Conservation (phyloP, 2,888 invertebrate genomes). For the Drosophila affinis region DNA sequence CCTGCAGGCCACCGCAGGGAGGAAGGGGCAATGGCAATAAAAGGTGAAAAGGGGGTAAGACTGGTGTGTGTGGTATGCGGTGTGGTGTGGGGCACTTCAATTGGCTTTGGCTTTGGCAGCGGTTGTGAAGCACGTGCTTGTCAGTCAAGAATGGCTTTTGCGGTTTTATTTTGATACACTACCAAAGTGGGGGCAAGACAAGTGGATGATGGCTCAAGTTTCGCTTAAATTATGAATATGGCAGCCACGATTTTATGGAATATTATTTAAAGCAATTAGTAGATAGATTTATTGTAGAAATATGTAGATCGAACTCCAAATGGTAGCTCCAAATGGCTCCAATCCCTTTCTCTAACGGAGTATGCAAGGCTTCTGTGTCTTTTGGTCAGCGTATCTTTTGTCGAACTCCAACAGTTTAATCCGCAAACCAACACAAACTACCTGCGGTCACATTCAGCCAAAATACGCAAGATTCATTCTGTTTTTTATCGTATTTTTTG, state of each 20-base stretch:
- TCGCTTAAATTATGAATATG: constrained; percentile 4
- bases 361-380: neutral
- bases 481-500: constrained; percentile 11
- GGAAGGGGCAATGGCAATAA: neutral
- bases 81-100: constrained; percentile 44
- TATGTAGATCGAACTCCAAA: no score
- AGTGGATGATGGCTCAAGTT: constrained; percentile 36
- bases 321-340: no score
- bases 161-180: constrained; percentile 43
- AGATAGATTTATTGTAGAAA: no score
- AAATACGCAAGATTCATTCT: constrained; percentile 44
- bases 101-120: constrained; percentile 30
- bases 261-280: neutral
- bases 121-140: constrained; percentile 59
- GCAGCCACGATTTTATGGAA: neutral
- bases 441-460: constrained; percentile 53
- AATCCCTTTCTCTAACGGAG: neutral
- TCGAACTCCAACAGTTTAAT: constrained; percentile 26
- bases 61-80: neutral
- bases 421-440: constrained; percentile 44
- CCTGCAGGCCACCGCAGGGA: constrained; percentile 23
- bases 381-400: constrained; percentile 5
- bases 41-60: neutral
- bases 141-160: constrained; percentile 39
- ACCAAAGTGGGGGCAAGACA: constrained; percentile 8